These are phyloP conservation scores for Sinodicranocentrus sp. DNA, from an alignment of 2,888 invertebrate species.

Conservation along the genomic window DNA sequence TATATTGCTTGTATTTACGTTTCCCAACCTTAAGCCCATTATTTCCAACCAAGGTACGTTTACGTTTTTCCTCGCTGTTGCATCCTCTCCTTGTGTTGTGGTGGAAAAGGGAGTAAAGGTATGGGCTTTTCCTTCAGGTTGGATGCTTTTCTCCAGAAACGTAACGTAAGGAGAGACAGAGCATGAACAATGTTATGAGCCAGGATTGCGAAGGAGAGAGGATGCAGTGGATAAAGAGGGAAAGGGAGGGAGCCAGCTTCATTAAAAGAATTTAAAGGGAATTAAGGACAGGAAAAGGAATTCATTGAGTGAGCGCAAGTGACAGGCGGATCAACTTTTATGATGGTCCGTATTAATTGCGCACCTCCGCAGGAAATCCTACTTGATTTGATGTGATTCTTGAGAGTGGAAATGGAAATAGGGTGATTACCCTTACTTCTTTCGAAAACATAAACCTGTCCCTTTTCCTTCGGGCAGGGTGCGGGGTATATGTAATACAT, in stretches of 20 bases:
- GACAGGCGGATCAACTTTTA: constrained; percentile 76
- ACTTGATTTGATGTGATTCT: constrained; percentile 69
- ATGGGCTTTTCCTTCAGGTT: constrained; percentile 48
- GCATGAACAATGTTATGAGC: constrained; percentile 4
- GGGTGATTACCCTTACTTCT: no score
- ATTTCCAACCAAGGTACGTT: constrained; percentile 54
- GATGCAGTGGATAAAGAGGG: constrained; percentile 41
- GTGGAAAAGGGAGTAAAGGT: constrained; percentile 8
- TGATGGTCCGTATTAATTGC: constrained; percentile 76
- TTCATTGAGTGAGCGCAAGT: constrained; percentile 71
- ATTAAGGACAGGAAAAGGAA: constrained; percentile 75
- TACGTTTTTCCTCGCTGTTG: constrained; percentile 2
- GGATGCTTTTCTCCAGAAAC: constrained; percentile 13
- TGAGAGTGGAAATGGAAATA: neutral
- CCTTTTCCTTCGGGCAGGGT: no score
- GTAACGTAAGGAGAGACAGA: constrained; percentile 20
- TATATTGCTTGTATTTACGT: constrained; percentile 24
- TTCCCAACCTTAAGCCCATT: constrained; percentile 36
- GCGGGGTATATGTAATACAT: no score
- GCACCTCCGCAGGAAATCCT: constrained; percentile 71
- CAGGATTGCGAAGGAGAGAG: constrained; percentile 18
- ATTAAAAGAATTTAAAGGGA: constrained; percentile 77
- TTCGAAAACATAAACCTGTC: no score
- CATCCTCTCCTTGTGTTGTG: neutral
- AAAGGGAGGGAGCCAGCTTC: constrained; percentile 68